These are phyloP conservation scores for Picus viridis DNA, from an alignment of 2,797 vertebrate species.

Conservation along the genomic window DNA sequence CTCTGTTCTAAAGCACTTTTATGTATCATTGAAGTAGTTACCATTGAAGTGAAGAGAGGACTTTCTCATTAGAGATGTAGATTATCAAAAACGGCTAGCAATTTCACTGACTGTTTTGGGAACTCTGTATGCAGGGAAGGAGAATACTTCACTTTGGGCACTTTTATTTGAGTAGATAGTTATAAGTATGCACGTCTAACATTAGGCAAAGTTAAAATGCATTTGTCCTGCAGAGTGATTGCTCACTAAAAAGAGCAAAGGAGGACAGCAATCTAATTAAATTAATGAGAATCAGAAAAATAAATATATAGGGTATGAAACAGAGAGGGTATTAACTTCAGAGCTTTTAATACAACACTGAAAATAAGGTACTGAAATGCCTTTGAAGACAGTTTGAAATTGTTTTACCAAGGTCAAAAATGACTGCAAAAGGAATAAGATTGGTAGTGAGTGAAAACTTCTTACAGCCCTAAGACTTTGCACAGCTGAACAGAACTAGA, in stretches of 20 bases:
- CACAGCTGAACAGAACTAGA: not conserved
- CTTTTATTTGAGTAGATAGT: not conserved
- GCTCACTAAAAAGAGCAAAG: not conserved
- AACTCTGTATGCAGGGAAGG: not conserved
- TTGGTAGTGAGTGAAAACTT: not conserved
- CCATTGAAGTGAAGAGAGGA: not conserved
- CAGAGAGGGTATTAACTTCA: not conserved
- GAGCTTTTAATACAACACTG: not conserved
- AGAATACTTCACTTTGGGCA: not conserved
- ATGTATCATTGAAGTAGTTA: constrained; percentile 28
- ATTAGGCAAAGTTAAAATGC: not conserved
- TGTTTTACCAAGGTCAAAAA: constrained; percentile 11
- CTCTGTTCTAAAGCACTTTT: constrained; percentile 29
- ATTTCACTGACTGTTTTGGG: not conserved
- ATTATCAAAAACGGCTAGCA: constrained; percentile 17
- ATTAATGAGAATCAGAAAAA: constrained; percentile 47
- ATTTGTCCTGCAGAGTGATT: not conserved
- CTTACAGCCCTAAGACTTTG: not conserved
- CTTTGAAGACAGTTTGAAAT: constrained; percentile 7
- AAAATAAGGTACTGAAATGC: not conserved
- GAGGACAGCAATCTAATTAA: constrained; percentile 20
- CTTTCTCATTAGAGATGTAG: constrained; percentile 36
- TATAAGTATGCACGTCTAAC: not conserved
- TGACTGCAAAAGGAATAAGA: not conserved
- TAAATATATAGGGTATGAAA: constrained; percentile 19